These are phyloP conservation scores for Goniozus legneri DNA, from an alignment of 1,140 invertebrate genomes.

Conservation along the genomic window DNA sequence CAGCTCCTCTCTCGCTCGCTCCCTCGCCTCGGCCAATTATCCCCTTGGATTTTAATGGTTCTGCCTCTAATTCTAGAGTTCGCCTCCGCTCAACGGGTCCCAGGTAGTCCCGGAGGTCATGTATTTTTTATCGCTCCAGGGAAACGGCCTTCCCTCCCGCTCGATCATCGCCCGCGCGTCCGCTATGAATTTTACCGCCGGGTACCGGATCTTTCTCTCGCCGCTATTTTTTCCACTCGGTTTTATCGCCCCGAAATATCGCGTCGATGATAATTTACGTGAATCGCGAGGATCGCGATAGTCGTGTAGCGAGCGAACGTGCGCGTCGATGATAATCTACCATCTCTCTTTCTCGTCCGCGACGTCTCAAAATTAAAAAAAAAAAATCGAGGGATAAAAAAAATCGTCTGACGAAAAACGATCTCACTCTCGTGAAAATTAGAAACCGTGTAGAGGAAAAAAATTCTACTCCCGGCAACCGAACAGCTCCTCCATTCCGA, in stretches of 20 bases:
- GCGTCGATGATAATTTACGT: no score
- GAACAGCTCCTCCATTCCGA: no score
- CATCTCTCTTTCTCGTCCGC: no score
- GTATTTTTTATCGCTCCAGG: constrained; percentile 38
- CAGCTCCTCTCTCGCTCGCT: background rate
- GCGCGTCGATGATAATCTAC: no score
- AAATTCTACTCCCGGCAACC: no score
- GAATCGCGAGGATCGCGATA: no score
- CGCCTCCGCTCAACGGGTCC: constrained; percentile 6
- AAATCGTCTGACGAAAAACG: no score
- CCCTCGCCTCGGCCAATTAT: constrained; percentile 33
- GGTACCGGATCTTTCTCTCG: background rate
- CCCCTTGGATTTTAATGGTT: constrained; percentile 41
- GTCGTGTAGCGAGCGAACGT: no score
- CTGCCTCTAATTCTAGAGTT: constrained; percentile 40
- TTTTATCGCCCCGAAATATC: background rate
- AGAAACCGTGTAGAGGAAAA: no score
- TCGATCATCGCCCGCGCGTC: background rate
- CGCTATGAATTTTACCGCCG: constrained; percentile 5
- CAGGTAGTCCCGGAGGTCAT: constrained; percentile 25
- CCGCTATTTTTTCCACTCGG: background rate
- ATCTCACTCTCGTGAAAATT: no score
- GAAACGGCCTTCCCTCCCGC: constrained; percentile 22
- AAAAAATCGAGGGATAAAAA: no score
- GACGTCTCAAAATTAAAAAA: no score